phyloP scores from a whole-genome alignment of 2,113 vertebrate genomes.

The Atrichornis clamosus region DNA sequence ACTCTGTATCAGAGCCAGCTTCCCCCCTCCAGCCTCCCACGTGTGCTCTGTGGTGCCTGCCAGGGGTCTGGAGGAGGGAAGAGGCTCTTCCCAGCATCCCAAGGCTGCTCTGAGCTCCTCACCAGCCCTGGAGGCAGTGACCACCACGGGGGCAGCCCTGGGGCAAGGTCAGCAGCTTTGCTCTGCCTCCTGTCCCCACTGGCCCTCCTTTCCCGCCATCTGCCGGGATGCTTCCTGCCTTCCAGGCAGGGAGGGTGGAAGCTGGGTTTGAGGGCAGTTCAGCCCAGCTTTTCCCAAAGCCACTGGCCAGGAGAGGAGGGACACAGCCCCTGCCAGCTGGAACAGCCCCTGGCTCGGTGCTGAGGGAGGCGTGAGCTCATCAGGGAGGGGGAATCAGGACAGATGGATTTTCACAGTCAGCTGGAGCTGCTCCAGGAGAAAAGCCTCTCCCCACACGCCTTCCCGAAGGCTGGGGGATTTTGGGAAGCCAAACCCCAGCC shows the following conservation, averaged over 20 bases:
- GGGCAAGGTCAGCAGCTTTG: background rate
- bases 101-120: background rate
- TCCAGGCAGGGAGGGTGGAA: background rate
- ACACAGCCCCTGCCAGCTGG: background rate
- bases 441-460: background rate
- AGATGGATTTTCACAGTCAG: background rate
- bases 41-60: background rate
- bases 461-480: background rate
- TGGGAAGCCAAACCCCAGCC: conserved; percentile 17
- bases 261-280: background rate
- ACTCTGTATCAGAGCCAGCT: background rate
- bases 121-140: background rate
- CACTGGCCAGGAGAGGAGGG: background rate
- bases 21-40: background rate
- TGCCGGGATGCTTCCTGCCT: background rate
- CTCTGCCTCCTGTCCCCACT: background rate
- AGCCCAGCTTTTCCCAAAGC: background rate
- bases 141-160: background rate
- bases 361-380: background rate
- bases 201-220: background rate
- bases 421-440: background rate
- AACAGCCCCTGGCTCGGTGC: background rate
- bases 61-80: background rate
- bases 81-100: background rate
- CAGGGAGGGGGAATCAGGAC: background rate